phyloP scores from a whole-genome alignment of 2,888 invertebrate species.

The Gandaritis pyraliata region DNA sequence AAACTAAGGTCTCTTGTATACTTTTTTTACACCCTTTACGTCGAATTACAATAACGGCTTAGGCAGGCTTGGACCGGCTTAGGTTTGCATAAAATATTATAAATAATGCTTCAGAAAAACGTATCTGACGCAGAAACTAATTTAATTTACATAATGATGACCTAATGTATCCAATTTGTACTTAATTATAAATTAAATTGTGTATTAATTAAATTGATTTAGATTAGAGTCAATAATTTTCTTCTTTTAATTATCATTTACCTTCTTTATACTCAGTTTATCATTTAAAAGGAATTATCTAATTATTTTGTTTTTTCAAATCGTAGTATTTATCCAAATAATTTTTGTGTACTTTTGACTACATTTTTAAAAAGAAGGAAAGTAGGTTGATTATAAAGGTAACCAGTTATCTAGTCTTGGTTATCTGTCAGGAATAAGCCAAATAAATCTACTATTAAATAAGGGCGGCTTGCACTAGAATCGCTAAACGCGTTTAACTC shows the following conservation, averaged over 20 bases:
- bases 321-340: too few relatives aligned
- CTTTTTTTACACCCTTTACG: neutral
- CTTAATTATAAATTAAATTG: constrained; percentile 19
- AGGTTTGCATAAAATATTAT: constrained; percentile 9
- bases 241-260: constrained; percentile 1
- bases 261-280: neutral
- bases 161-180: constrained; percentile 21
- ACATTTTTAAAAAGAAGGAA: too few relatives aligned
- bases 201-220: constrained; percentile 11
- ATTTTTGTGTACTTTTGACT: too few relatives aligned
- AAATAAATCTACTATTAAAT: too few relatives aligned
- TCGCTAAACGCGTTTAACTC: too few relatives aligned
- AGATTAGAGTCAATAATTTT: neutral
- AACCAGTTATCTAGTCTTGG: too few relatives aligned
- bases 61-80: neutral
- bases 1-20: too few relatives aligned
- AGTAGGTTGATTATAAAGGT: too few relatives aligned
- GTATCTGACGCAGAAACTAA: constrained; percentile 31
- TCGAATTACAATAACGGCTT: neutral
- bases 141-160: constrained; percentile 35
- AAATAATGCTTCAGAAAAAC: constrained; percentile 14
- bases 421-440: too few relatives aligned
- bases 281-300: too few relatives aligned
- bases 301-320: too few relatives aligned
- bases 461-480: too few relatives aligned